Evolutionary conservation across 2,888 invertebrate species (phyloP).

Genomic region (Abrostola triplasia): DNA sequence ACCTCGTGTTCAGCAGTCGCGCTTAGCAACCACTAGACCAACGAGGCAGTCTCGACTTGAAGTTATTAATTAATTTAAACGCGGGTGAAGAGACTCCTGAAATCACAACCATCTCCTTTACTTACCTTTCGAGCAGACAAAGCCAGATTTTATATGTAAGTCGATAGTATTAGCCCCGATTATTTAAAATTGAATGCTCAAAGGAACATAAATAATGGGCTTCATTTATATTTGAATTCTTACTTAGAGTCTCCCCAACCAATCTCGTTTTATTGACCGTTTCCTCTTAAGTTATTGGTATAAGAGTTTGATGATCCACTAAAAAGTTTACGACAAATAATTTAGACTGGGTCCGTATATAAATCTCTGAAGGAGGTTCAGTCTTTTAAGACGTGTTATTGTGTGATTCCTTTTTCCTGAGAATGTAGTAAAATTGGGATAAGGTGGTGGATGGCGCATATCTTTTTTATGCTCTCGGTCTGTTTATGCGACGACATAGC

Average conservation of each 20-base stretch:
- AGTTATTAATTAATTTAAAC: too few species aligned
- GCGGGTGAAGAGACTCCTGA: too few species aligned
- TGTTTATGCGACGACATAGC: too few species aligned
- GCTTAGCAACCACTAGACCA: too few species aligned
- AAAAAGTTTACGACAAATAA: constrained; percentile 58
- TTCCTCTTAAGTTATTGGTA: constrained; percentile 50
- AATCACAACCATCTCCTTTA: too few species aligned
- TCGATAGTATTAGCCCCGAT: background rate
- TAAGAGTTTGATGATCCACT: constrained; percentile 55
- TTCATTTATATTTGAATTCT: constrained; percentile 25
- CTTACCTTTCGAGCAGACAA: too few species aligned
- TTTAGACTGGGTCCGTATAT: constrained; percentile 33
- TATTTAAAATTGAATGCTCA: background rate
- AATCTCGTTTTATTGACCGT: constrained; percentile 53
- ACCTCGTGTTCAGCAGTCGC: too few species aligned
- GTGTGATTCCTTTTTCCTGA: background rate
- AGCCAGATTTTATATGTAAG: too few species aligned
- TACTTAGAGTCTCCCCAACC: constrained; percentile 42
- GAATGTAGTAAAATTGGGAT: constrained; percentile 1
- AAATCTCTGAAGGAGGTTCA: constrained; percentile 33
- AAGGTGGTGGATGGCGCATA: background rate
- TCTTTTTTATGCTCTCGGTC: background rate
- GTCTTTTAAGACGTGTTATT: constrained; percentile 3
- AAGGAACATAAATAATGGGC: background rate
- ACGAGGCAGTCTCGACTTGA: too few species aligned